Percentiles rank a stretch among this genome's conserved stretches.
These are phyloP conservation scores for Montipora capricornis DNA, from an alignment of 64 coral and sea anemone genomes.

Conservation along the genomic window DNA sequence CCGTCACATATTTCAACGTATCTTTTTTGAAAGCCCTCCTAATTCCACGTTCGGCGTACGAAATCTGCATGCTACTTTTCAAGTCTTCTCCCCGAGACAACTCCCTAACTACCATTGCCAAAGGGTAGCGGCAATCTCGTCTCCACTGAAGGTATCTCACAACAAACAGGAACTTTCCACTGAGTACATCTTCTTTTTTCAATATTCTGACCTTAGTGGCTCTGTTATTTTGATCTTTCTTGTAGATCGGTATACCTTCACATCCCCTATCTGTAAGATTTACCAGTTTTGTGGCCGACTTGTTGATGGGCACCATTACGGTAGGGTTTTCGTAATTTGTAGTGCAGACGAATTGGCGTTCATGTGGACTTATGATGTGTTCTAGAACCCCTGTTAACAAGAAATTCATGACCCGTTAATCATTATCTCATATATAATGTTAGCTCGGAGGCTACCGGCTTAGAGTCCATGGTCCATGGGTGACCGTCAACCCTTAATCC, in stretches of 20 bases:
- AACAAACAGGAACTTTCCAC: conserved; percentile 79
- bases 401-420: background rate
- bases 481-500: too few species aligned
- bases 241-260: conserved; percentile 62
- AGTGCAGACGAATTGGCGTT: conserved; percentile 90
- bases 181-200: conserved; percentile 54
- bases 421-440: background rate
- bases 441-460: too few species aligned
- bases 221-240: conserved; percentile 1
- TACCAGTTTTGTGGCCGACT: conserved; percentile 73
- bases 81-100: conserved; percentile 46
- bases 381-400: conserved; percentile 72
- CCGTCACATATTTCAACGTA: conserved; percentile 2
- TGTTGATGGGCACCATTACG: conserved; percentile 93
- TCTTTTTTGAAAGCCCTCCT: conserved; percentile 55
- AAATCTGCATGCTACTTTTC: conserved; percentile 60
- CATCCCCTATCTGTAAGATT: conserved; percentile 69
- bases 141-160: conserved; percentile 80
- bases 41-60: conserved; percentile 72
- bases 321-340: conserved; percentile 50
- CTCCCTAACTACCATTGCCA: conserved; percentile 63
- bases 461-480: too few species aligned
- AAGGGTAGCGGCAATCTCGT: conserved; percentile 39
- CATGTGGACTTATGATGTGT: conserved; percentile 76
- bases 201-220: conserved; percentile 16